These are phyloP conservation scores for Diplazon laetatorius DNA, from an alignment of 2,888 invertebrate genomes.

Conservation along the genomic window DNA sequence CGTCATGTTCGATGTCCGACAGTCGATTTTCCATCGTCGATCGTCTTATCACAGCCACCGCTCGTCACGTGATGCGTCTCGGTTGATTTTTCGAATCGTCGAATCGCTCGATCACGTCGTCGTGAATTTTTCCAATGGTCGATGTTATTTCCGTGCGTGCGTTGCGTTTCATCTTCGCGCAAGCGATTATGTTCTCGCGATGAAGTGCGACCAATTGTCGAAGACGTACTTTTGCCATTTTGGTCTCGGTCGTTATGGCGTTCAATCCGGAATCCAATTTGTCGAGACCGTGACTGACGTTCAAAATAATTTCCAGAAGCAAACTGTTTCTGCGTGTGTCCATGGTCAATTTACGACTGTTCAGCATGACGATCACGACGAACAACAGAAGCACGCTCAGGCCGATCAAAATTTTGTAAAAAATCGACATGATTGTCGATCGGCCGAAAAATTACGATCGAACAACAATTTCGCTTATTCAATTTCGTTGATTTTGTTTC, in stretches of 20 bases:
- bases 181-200: constrained; percentile 66
- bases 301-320: constrained; percentile 67
- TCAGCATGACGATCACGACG: constrained; percentile 55
- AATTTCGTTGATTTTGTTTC: no score
- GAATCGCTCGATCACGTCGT: neutral
- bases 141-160: constrained; percentile 32
- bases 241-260: constrained; percentile 63
- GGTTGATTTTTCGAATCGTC: constrained; percentile 12
- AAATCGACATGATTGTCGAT: constrained; percentile 51
- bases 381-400: constrained; percentile 53
- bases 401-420: constrained; percentile 63
- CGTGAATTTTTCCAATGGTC: constrained; percentile 2
- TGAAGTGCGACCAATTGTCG: constrained; percentile 63
- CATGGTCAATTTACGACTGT: constrained; percentile 58
- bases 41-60: constrained; percentile 54
- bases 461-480: no score
- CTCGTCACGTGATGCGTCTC: constrained; percentile 44
- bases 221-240: constrained; percentile 61
- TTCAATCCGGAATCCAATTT: constrained; percentile 67
- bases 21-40: neutral
- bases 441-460: no score
- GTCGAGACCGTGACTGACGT: constrained; percentile 68
- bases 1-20: no score
- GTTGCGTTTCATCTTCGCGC: constrained; percentile 56
- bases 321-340: constrained; percentile 63